These are phyloP conservation scores for Vicugna pacos DNA, from an alignment of 2,113 vertebrate species.

Conservation along the genomic window DNA sequence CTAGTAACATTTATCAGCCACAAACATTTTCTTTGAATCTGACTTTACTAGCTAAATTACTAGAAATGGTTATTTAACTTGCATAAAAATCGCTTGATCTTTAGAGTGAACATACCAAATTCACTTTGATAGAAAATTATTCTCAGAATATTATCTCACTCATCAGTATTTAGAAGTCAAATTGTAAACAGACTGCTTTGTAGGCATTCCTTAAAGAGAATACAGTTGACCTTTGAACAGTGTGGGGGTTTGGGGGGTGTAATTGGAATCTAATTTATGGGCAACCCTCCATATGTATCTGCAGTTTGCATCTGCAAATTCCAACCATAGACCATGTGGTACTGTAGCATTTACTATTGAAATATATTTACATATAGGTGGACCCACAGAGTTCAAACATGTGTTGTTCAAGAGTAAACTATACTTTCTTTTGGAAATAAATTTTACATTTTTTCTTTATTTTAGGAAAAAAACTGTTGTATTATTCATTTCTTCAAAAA, in stretches of 20 bases:
- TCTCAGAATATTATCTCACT: slow-evolving; percentile 74
- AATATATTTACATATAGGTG: too few relatives aligned
- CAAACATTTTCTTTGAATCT: slow-evolving; percentile 26
- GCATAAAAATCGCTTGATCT: slow-evolving; percentile 32
- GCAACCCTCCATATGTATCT: not conserved
- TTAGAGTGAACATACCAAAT: not conserved
- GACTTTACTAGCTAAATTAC: slow-evolving; percentile 39
- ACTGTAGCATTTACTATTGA: too few relatives aligned
- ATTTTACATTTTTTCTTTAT: not conserved
- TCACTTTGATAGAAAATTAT: slow-evolving; percentile 34
- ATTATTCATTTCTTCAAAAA: slow-evolving; percentile 16
- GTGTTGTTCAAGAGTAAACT: too few relatives aligned
- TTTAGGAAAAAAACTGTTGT: not conserved
- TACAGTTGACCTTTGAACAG: not conserved
- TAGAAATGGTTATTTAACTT: slow-evolving; percentile 31
- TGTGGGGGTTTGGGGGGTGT: not conserved
- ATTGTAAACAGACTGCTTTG: slow-evolving; percentile 66
- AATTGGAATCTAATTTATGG: not conserved
- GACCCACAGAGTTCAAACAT: too few relatives aligned
- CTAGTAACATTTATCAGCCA: not conserved
- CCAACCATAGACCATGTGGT: not conserved
- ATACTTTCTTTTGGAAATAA: slow-evolving; percentile 4
- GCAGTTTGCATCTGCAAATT: not conserved
- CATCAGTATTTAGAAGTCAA: slow-evolving; percentile 20
- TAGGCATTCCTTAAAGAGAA: slow-evolving; percentile 49